Evolutionary conservation across 2,113 vertebrate genomes (phyloP), one percentile per base, ranked within the genome.

Genomic region (Platichthys flesus): DNA sequence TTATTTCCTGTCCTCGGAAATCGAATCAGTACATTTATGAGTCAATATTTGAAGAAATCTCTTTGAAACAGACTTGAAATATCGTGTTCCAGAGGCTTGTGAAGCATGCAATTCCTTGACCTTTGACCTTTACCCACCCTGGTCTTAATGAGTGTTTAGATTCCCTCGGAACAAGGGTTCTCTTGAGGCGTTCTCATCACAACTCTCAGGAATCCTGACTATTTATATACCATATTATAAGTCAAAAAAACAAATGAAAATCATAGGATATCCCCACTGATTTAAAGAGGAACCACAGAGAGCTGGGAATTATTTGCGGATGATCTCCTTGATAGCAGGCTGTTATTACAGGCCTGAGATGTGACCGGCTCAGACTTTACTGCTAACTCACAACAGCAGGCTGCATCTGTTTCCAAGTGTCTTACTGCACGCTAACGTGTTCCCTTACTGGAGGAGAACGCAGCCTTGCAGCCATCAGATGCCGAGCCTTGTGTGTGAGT

Each of bases 231-330:
- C 9, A 13, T 35, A n/a, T 35, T 20, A 13, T 28, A 3, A 56
- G 0, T 3, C 9, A 31, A 18, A 28, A 56, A 0, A 9, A 6
- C 20, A 18, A 28, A 14, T 40, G 13, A 67, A 54, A 0, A 52
- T 56, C 15, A 64, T 2, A 15, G 24, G 35, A 54, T 26, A 83
- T 31, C 64, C 23, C 6, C 9, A 26, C 45, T 54, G 24, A 63
- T 71, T 74, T 52, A 3, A 69, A 18, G 6, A 31, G 37, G 24
- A 62, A 31, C 21, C 57, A 24, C 31, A 31, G 28, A 55, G 45
- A 60, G n/a, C 42, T 64, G 71, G 69, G 71, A 74, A 31, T 57
- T 3, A 40, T 61, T 37, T 55, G 37, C 0, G 23, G 61, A 76
- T 77, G 31, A 66, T 59, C 51, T 37, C 18, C 21, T 26, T 47